Evolutionary conservation across 2,113 vertebrate species (phyloP).

Genomic region (Dasypus novemcinctus): DNA sequence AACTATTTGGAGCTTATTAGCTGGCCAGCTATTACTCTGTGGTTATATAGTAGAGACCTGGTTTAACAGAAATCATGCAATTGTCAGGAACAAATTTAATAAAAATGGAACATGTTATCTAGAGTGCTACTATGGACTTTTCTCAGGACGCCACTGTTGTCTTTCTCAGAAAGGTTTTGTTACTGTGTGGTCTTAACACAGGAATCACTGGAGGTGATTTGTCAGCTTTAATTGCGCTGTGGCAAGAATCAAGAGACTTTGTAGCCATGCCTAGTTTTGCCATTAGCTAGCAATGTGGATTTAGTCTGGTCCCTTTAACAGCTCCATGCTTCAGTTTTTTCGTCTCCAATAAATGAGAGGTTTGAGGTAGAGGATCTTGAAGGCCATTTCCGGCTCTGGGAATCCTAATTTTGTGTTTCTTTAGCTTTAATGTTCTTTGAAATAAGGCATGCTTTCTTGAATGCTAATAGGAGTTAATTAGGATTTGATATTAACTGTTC

Average conservation of each 20-base stretch:
- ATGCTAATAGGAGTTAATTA: conserved; percentile 13
- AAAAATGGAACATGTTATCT: neutral
- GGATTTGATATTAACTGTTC: neutral
- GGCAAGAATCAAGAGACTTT: neutral
- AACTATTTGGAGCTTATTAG: neutral
- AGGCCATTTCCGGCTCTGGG: neutral
- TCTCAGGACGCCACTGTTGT: neutral
- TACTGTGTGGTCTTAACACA: neutral
- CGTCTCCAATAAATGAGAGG: neutral
- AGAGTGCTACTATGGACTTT: neutral
- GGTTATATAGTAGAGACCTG: neutral
- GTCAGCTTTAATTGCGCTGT: neutral
- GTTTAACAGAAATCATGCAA: conserved; percentile 6
- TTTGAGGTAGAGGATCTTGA: neutral
- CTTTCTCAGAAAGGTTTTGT: neutral
- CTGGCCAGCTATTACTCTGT: neutral
- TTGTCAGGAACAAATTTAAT: neutral
- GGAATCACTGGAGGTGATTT: neutral
- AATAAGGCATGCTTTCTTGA: conserved; percentile 3
- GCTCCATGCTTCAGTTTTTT: neutral
- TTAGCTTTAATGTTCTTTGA: neutral
- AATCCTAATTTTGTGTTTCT: neutral
- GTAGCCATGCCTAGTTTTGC: neutral
- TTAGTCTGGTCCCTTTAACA: neutral
- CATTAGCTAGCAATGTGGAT: neutral